Evolutionary conservation across 2,888 invertebrate genomes (phyloP), one percentile per base, ranked within the genome.

Genomic region (Halictus ligatus): DNA sequence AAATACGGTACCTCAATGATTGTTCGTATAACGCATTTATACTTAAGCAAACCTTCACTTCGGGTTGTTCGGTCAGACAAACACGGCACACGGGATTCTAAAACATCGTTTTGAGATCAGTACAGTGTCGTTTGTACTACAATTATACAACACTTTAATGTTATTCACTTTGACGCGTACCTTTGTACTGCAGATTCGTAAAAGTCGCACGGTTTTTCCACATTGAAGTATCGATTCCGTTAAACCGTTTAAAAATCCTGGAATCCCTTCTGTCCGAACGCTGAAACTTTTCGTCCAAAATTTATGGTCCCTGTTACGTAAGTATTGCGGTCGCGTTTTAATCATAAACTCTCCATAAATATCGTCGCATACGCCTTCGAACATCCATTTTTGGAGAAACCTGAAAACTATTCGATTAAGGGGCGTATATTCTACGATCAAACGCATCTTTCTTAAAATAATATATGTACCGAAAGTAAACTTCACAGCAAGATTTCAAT

Each of bases 301-400:
- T 6, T 96, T 96, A 85, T 97, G 96, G 0, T 96, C 96, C 40
- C 96, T 95, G 50, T 96, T 96, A 86, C 97, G 96, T 29, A 97
- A 95, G 91, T 97, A 97, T 84, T 97, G 97, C 0, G 96, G 95
- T 92, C 97, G 97, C 29, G 97, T 96, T 75, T 97, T 96, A 78
- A 99, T 97, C 95, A 99, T 98, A 92, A 98, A 98, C 95, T 99
- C 99, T 89, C 97, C 97, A 92, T 97, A 97, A 21, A 96, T 96
- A 94, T 98, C 98, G 86, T 98, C 97, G 25, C 98, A 95, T 78
- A 97, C 96, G 0, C 99, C 99, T 94, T 98, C 97, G 92, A 98
- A 97, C 85, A 99, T 97, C 97, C 99, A 99, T 84, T 97, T 96
- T 92, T 98, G 97, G 58, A 99, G 96, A 93, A 98, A 97, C 84